Evolutionary conservation across 1,140 invertebrate genomes (phyloP), one percentile per base, ranked within the genome.

Genomic region (Hylaeus anthracinus): DNA sequence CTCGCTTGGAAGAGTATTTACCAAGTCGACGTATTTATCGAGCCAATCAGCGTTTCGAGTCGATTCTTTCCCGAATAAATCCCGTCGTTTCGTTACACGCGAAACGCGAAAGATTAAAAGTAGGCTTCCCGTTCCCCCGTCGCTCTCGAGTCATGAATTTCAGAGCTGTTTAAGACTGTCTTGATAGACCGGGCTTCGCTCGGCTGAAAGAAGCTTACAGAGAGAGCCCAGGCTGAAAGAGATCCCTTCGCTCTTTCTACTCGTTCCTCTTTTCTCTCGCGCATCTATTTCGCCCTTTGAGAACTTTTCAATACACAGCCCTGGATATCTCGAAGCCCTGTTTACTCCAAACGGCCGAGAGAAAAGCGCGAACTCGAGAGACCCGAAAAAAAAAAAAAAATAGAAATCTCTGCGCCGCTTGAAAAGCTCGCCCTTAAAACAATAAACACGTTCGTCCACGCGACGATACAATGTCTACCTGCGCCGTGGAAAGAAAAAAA

Each of bases 141-240:
- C 51, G 14, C 5, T 45, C 48, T 73, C 9, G 37, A 60, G 37
- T 75, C 72, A 75, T 80, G 72, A 80, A 80, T 80, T 80, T 75
- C 72, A 58, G 61, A 80, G 63, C 71, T 66, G 72, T 75, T 80
- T 79, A 79, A 79, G 69, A 55, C 76, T 43, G 69, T 45, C 56
- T 72, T 79, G 60, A 79, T 79, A 64, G 69, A 12, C 69, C 15
- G 48, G 12, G 76, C 60, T 55, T 63, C 67, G 15, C 39, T 43
- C 60, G 60, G 14, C 26, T 79, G 60, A 79, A 79, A 79, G 76
- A 72, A 72, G 76, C 76, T 79, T 79, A 79, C 39, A 64, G 76
- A 78, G 39, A 63, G 43, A 10, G 12, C 12, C 65, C 37, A 3
- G 14, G 8, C 45, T 78, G 69, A 72, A 79, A 79, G 76, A 79